Base-by-base conservation (phyloP, 2,888 invertebrate species). In the Slavum lentiscoides region DNA sequence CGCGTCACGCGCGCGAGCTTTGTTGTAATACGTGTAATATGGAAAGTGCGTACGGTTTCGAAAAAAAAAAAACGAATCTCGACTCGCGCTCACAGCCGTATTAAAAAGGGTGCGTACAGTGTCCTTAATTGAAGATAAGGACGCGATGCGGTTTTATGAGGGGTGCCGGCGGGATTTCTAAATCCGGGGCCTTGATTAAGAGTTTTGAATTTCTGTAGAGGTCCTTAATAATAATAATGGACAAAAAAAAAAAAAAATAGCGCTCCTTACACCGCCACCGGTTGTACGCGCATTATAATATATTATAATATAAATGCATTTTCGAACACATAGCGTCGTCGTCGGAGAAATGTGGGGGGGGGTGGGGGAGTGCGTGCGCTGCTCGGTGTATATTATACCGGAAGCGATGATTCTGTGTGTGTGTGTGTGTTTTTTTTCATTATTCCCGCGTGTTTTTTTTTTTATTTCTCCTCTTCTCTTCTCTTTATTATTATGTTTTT, bases 381-480 rank as follows among this genome's bases (percentile, higher is more conserved):
- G 39, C 15, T n/a, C 15, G 37, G 11, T 30, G 30, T 30, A 30
- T 30, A 30, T 8, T 66, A n/a, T 55, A 68, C 76, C 76, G 76
- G 76, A 76, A 76, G 69, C 69, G 59, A 76, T 68, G 76, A 76
- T 76, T 76, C 76, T 76, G 76, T 61, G 76, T 49, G 69, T 30
- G 76, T 49, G 67, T 5, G 43, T 61, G 67, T 67, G 39, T 75
- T 37, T 75, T 67, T 67, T 67, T 58, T 67, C 43, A 43, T 75
- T 67, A 43, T 59, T 43, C 39, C 55, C 58, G 55, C 58, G 19
- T 15, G 49, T 23, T 53, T 37, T 55, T 11, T 64, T 74, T 37
- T 30, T 4, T 30, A 1, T 30, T 4, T 30, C 30, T 30, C 30
- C 2, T 30, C 30, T 30, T 30, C 30, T 30, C 30, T 30, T 30